Base-by-base conservation (phyloP, 2,888 invertebrate genomes). In the Pterostichus madidus region DNA sequence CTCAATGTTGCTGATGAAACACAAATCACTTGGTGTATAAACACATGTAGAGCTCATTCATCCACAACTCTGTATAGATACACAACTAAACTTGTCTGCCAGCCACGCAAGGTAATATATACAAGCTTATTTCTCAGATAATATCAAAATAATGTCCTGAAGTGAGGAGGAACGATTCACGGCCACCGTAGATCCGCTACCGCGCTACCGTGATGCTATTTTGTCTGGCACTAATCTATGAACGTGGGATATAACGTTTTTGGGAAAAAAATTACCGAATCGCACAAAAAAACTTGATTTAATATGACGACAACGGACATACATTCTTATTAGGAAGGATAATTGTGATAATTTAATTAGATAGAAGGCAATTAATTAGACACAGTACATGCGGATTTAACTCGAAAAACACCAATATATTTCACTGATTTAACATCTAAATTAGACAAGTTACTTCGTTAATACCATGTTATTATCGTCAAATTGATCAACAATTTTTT, bases 111-210 rank as follows among this genome's bases (percentile, higher is more conserved):
- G 24, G 59, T 75, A 56, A 75, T 75, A 61, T 81, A 81, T 81
- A 75, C 73, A 75, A 44, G 61, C 56, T 75, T 75, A 75, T 81
- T 81, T 81, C 46, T 46, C 39, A 81, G 81, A 81, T 81, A 75
- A 81, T 81, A 81, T 81, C 81, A 59, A 81, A 81, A 81, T 81
- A 75, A 81, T 81, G 46, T 75, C 81, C 81, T 53, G 49, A 73
- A 49, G 75, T 75, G 75, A 44, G 75, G 32, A 46, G 35, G 13
- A 73, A 31, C 15, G 46, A 53, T 81, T 75, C 81, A 75, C 75
- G 81, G 81, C 59, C 81, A 81, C 46, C 31, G 73, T 75, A 75
- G 81, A 81, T 81, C 81, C 81, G 81, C 81, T 49, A 75, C 61
- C 81, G 61, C 68, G 5, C 39, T 39, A 39, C 39, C 39, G 39